phyloP scores from a whole-genome alignment of 2,113 vertebrate genomes.

The Andinoacara biseriatus region DNA sequence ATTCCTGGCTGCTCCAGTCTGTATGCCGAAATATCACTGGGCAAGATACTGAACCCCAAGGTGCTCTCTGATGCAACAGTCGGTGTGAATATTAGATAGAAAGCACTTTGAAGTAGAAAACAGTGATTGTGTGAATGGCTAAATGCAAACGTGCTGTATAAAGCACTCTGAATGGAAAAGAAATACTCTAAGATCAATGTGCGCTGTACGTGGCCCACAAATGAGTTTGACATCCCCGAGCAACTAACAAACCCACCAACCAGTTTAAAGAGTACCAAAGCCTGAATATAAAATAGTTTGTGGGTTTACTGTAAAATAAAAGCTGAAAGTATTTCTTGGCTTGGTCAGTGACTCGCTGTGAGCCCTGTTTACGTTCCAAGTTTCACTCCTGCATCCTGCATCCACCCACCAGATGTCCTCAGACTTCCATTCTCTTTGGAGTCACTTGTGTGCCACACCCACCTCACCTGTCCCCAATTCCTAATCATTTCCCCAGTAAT shows the following conservation, averaged over 20 bases:
- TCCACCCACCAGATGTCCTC: conserved; percentile 8
- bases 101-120: too few species aligned
- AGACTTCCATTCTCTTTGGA: neutral
- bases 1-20: too few species aligned
- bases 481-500: neutral
- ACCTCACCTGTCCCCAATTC: conserved; percentile 2
- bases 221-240: neutral
- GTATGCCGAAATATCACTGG: too few species aligned
- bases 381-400: neutral
- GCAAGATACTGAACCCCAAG: too few species aligned
- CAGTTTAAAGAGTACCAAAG: neutral
- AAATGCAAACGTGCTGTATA: too few species aligned
- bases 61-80: too few species aligned
- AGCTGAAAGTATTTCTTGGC: neutral
- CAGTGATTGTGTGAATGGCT: too few species aligned
- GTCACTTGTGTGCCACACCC: neutral
- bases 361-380: neutral
- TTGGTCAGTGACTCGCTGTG: neutral
- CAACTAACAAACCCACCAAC: neutral
- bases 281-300: neutral
- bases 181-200: too few species aligned
- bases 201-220: too few species aligned
- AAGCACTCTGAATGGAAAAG: too few species aligned
- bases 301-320: neutral
- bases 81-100: too few species aligned